Conservation (phyloP, 2,113 vertebrate species). For the Centrocercus urophasianus region DNA sequence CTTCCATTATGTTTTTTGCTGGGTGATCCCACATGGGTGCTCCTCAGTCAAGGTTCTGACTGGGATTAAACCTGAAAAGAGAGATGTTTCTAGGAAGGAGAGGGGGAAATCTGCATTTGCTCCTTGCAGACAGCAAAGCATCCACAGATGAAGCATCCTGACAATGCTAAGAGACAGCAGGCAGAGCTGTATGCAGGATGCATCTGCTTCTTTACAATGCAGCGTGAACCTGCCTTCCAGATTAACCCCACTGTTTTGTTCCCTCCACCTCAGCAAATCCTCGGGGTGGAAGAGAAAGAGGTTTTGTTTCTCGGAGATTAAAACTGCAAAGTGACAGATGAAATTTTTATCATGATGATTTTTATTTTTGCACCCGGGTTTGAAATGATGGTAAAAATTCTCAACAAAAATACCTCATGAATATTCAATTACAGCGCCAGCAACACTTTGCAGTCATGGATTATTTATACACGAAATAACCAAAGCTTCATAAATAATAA, state of each 20-base stretch:
- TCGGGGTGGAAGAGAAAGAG: neutral
- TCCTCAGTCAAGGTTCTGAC: neutral
- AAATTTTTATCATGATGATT: slow-evolving; percentile 49
- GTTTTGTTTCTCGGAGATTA: neutral
- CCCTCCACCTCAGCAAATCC: neutral
- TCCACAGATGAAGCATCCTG: neutral
- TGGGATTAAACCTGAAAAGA: slow-evolving; percentile 22
- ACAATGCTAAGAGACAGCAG: neutral
- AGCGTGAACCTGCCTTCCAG: neutral
- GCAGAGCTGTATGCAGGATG: neutral
- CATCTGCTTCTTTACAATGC: neutral
- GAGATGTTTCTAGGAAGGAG: neutral
- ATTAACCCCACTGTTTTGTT: neutral
- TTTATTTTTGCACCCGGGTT: slow-evolving; percentile 56
- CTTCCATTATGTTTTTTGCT: neutral
- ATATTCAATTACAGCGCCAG: slow-evolving; percentile 73
- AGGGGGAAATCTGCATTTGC: neutral
- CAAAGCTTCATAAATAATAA: slow-evolving; percentile 82
- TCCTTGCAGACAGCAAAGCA: neutral
- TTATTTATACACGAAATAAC: slow-evolving; percentile 82
- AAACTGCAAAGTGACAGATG: slow-evolving; percentile 23
- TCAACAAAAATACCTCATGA: slow-evolving; percentile 71
- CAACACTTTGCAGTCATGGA: slow-evolving; percentile 76
- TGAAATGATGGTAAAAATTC: slow-evolving; percentile 36
- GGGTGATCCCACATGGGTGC: neutral